phyloP scores from a whole-genome alignment of 2,888 invertebrate species.

The Drosophila nr. medialis region DNA sequence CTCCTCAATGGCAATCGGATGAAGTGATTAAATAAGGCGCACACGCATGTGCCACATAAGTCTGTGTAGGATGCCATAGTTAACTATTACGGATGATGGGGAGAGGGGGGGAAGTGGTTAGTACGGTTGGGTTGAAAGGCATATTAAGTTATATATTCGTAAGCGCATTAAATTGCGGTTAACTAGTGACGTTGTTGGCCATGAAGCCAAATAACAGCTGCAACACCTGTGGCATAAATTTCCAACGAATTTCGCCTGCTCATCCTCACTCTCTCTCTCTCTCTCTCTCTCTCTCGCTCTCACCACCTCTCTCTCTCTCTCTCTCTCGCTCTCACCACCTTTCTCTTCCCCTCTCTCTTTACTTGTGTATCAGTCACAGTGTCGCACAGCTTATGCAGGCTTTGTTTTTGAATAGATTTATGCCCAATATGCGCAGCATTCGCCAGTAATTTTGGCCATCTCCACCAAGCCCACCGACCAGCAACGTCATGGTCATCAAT shows the following conservation, averaged over 20 bases:
- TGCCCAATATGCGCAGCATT: constrained; percentile 75
- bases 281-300: not conserved
- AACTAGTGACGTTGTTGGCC: constrained; percentile 36
- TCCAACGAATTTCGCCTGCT: not conserved
- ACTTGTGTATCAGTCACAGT: not conserved
- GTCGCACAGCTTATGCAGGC: constrained; percentile 38
- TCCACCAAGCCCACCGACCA: not conserved
- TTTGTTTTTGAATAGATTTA: constrained; percentile 64
- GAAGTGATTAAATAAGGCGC: not conserved
- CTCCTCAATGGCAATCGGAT: not conserved
- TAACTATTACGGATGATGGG: not conserved
- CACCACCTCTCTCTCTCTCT: too few species aligned
- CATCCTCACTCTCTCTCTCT: not conserved
- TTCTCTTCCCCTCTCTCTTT: not conserved
- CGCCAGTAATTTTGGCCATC: constrained; percentile 53
- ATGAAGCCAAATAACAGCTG: constrained; percentile 17
- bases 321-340: not conserved
- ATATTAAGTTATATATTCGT: constrained; percentile 43
- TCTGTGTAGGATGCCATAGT: not conserved
- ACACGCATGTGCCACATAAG: not conserved
- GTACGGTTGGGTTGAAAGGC: not conserved
- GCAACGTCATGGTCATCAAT: constrained; percentile 41
- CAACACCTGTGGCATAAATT: constrained; percentile 74
- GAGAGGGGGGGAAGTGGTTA: not conserved
- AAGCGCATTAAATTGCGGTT: constrained; percentile 64